A percentile compares a stretch with the other conserved stretches of the same genome.
Conservation (phyloP, 2,888 invertebrate species). For the Cephalotes varians region DNA sequence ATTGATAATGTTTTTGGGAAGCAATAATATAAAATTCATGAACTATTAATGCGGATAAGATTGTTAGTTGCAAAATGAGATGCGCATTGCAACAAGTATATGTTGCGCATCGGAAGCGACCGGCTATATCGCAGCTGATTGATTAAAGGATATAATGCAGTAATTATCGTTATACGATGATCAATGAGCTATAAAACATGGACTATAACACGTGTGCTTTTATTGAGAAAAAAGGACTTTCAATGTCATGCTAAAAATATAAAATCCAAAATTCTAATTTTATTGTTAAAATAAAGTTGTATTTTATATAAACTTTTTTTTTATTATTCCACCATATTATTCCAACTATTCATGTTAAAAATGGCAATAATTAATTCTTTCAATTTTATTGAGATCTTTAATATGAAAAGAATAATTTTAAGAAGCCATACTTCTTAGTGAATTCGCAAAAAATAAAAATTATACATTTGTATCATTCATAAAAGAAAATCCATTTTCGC, state of each 20-base stretch:
- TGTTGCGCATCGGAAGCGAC: constrained; percentile 27
- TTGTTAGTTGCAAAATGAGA: constrained; percentile 15
- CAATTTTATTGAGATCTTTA: neutral
- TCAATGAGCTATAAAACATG: constrained; percentile 39
- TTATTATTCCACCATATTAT: neutral
- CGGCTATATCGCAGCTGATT: constrained; percentile 32
- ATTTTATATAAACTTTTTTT: neutral
- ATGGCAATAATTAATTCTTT: neutral
- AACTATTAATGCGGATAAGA: constrained; percentile 20
- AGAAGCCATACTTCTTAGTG: neutral
- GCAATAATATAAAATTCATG: neutral
- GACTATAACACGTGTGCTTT: constrained; percentile 25
- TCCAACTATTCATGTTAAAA: neutral
- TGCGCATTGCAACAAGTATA: constrained; percentile 16
- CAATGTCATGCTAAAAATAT: neutral
- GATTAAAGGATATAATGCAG: constrained; percentile 42
- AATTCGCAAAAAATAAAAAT: neutral
- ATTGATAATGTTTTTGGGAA: neutral
- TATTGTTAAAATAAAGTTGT: neutral
- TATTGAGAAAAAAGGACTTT: constrained; percentile 14
- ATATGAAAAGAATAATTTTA: neutral
- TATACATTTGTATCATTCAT: neutral
- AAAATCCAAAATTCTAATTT: neutral
- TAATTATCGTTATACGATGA: constrained; percentile 44
- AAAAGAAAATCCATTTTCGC: constrained; percentile 3